Conservation (phyloP, 1,140 invertebrate species). For the roundworm (Caenorhabditis elegans) region WBcel235 BX284602.5:11777001-11777500, state of each 20-base stretch:
- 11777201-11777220: no score
- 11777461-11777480: neutral
- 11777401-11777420: conserved; percentile 9
- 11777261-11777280: neutral
- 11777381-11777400: neutral
- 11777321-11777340: neutral
- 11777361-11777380: conserved; percentile 20
- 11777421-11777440: no score
- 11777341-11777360: neutral
- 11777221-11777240: neutral
- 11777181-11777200: neutral
- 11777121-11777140: neutral
- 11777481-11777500: neutral
- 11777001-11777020: neutral
- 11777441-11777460: no score
- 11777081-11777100: neutral
- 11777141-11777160: neutral
- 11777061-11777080: neutral
- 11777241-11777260: neutral
- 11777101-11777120: neutral
- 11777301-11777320: neutral
- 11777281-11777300: neutral
- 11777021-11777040: no score
- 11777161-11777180: conserved; percentile 27
- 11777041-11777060: no score